phyloP scores from a whole-genome alignment of 2,888 invertebrate species.

The Nephrotoma guestfalica region DNA sequence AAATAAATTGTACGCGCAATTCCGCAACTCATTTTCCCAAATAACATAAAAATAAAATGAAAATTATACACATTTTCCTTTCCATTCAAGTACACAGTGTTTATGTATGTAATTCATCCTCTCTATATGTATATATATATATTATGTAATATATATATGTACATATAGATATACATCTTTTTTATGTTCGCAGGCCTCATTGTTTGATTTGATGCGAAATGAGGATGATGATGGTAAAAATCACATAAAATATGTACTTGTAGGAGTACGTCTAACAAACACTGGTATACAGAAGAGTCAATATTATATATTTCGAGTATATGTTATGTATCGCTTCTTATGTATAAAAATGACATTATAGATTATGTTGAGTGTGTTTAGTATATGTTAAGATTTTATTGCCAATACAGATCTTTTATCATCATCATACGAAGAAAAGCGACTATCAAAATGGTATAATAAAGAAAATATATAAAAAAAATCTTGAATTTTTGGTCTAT shows the following conservation, averaged over 20 bases:
- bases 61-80: background rate
- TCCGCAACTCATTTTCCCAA: conserved; percentile 1
- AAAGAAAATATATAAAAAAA: background rate
- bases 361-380: background rate
- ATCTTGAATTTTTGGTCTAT: background rate
- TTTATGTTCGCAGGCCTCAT: background rate
- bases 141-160: background rate
- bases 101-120: background rate
- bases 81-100: background rate
- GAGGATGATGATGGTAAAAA: background rate
- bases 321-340: background rate
- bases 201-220: background rate
- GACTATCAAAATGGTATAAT: background rate
- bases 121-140: background rate
- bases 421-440: background rate
- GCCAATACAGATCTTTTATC: conserved; percentile 3
- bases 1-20: conserved; percentile 2
- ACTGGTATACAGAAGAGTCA: background rate
- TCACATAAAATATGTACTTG: background rate
- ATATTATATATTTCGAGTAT: background rate
- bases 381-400: background rate
- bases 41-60: background rate
- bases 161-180: background rate
- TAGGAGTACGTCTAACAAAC: background rate
- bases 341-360: background rate